phyloP scores from a whole-genome alignment of 2,888 invertebrate genomes.

The Parapristionchus giblindavisi region DNA sequence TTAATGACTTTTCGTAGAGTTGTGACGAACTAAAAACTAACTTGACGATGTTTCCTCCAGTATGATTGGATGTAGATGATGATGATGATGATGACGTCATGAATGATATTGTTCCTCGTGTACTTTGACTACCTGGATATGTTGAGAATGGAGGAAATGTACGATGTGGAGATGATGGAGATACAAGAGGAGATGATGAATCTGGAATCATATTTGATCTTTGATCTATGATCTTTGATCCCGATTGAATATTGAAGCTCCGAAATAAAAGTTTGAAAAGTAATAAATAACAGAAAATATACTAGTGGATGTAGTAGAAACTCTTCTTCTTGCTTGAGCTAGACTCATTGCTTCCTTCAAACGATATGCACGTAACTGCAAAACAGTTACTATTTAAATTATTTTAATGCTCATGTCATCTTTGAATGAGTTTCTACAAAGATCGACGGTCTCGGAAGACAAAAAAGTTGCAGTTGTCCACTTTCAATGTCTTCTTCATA shows the following conservation, averaged over 20 bases:
- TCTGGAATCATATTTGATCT: neutral
- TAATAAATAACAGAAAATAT: neutral
- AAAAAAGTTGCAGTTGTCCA: neutral
- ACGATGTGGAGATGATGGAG: conserved; percentile 37
- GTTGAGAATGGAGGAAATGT: conserved; percentile 35
- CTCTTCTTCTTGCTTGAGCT: conserved; percentile 33
- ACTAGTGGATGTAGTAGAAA: conserved; percentile 20
- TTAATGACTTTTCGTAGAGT: too few relatives aligned
- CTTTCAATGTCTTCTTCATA: neutral
- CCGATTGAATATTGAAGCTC: too few relatives aligned
- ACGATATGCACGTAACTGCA: conserved; percentile 35
- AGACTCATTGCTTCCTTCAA: conserved; percentile 35
- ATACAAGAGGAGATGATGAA: conserved; percentile 21
- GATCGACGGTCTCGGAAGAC: neutral
- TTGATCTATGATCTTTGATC: too few relatives aligned
- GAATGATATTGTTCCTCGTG: too few relatives aligned
- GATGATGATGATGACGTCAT: too few relatives aligned
- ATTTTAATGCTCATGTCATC: neutral
- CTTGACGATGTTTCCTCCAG: too few relatives aligned
- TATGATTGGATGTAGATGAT: too few relatives aligned
- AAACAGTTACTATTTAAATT: neutral
- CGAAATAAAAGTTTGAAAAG: too few relatives aligned
- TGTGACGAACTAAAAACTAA: too few relatives aligned
- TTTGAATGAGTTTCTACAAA: neutral
- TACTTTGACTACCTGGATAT: conserved; percentile 25